Base-by-base conservation (phyloP, 2,113 vertebrate genomes). In the Xiphophorus couchianus region DNA sequence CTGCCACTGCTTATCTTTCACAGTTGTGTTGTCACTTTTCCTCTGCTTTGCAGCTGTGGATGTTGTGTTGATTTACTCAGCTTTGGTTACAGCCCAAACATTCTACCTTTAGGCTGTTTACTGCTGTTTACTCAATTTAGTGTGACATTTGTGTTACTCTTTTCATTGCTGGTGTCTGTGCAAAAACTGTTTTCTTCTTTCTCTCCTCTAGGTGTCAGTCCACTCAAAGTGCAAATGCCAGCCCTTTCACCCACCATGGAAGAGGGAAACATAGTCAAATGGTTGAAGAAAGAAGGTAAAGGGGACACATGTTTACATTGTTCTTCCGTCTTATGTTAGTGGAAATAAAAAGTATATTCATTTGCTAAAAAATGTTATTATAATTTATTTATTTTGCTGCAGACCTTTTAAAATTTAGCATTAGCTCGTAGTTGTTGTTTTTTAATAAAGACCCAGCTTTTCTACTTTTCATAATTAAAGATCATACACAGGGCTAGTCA, bases 221-320 rank as follows among this genome's bases (percentile, higher is more conserved):
- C 94, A 79, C 83, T 98, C 86, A 96, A 97, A 89, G 92, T 99
- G 73, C 76, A 96, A 75, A 99, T 99, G 98, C 98, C 98, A 1
- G 97, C 97, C 0, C 94, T 99, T n/a, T 99, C 98, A 30, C 98
- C 98, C 66, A 99, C 98, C 13, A 99, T 99, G 98, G 97, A 97
- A 89, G 95, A 97, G 91, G 98, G 98, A 78, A 99, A 95, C 84
- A 94, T 99, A 33, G 96, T 99, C 79, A 99, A 97, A 91, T 99
- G 98, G 98, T 92, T 99, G 64, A 99, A 98, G 90, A 97, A 96
- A 44, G 98, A 99, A 97, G 98, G 98, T 98, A 91, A 94, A 92
- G 4, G 0, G 68, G 76, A 64, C 0, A 42, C 3, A 29, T 44
- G 4, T 13, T 51, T 9, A 78, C 13, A 17, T 4, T 30, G 51